These are phyloP conservation scores for Daubentonia madagascariensis DNA, from an alignment of 2,113 vertebrate genomes.

Conservation along the genomic window DNA sequence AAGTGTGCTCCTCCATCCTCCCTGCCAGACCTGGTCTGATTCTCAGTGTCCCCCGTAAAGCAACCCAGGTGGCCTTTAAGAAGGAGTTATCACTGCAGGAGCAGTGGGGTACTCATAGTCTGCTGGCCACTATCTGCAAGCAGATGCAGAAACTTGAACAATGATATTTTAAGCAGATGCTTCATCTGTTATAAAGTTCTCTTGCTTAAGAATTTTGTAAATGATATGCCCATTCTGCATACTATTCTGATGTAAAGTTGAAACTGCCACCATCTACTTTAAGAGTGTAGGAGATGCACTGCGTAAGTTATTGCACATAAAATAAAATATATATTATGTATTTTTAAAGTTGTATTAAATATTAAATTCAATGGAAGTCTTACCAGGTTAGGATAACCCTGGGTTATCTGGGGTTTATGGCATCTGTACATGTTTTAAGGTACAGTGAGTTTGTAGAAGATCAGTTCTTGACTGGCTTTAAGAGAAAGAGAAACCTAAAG, in stretches of 20 bases:
- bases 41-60: not conserved
- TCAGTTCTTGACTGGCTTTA: not conserved
- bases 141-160: not conserved
- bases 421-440: not conserved
- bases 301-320: not conserved
- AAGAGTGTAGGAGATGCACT: not conserved
- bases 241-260: not conserved
- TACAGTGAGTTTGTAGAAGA: not conserved
- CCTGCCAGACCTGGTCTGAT: not conserved
- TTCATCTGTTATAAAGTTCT: not conserved
- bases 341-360: not conserved
- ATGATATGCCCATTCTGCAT: not conserved
- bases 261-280: not conserved
- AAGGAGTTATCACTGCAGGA: not conserved
- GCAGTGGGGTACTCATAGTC: rapidly evolving
- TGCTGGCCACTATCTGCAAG: rapidly evolving
- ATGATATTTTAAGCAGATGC: not conserved
- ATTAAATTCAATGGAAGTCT: not conserved
- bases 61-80: not conserved
- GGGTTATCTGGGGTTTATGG: not conserved
- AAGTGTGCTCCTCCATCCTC: not conserved
- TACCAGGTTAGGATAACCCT: not conserved
- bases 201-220: not conserved
- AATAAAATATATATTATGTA: not conserved
- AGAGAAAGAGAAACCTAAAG: not conserved